Evolutionary conservation across 2,113 vertebrate species (phyloP), one percentile per base, ranked within the genome.

Genomic region (Cavia porcellus): DNA sequence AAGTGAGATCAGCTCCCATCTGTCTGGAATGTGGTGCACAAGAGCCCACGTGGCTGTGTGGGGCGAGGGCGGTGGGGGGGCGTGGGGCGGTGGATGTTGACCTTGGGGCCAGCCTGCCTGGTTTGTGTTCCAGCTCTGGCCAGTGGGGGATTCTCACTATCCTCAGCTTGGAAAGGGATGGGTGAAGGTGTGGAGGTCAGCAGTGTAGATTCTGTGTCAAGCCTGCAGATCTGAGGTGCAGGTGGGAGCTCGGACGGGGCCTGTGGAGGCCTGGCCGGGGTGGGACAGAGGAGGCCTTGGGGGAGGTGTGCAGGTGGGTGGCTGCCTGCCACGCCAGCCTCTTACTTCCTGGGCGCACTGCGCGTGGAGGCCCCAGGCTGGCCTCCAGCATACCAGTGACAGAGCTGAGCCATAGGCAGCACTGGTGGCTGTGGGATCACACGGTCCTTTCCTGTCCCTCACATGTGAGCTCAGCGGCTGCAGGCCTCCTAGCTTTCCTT

Each of bases 1-100:
- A 10, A 9, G 57, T 10, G 20, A 7, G 10, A 57, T 22, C 50
- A 10, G 74, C 66, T 57, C 25, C 0, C 0, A 1, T 0, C 11
- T 70, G 25, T 11, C 45, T 30, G 2, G 0, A 0, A 4, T 2
- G 0, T 0, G 25, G 13, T n/a, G 20, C 85, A 0, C 50, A 14
- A 0, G 42, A 22, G 57, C 88, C 80, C 13, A 0, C 0, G 0
- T 3, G 83, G 70, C 25, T 0, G 30, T 7, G 66, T 0, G 1
- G 47, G 5, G 17, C 0, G 7, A 47, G 19, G 64, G 52, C 5
- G 14, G 4, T 3, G 1, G 20, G 38, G 1, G 47, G 5, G 17
- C 0, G 7, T 38, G 55, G 19, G 64, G 52, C 5, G 14, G 4
- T 3, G 1, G 20, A 38, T 38, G 38, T 38, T 38, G 1, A 42